Evolutionary conservation across 1,140 invertebrate species (phyloP).

Genomic region (Drosophila bipectinata): DNA sequence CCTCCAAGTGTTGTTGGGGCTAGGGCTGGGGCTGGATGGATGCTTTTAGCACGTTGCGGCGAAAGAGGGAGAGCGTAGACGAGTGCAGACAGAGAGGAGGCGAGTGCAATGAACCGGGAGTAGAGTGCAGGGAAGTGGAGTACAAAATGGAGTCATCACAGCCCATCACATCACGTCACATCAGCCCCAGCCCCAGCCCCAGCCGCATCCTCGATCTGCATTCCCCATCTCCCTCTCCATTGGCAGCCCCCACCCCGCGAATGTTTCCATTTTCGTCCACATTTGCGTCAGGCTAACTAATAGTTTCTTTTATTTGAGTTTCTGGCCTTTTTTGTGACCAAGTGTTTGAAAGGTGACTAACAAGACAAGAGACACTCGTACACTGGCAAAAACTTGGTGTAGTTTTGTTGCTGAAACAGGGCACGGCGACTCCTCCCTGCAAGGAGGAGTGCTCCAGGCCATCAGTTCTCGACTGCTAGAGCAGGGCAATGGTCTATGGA

Average conservation of each 20-base stretch:
- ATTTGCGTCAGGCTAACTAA: constrained; percentile 56
- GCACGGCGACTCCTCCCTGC: too few species aligned
- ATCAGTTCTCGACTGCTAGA: too few species aligned
- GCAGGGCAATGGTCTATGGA: too few species aligned
- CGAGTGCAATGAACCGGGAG: constrained; percentile 53
- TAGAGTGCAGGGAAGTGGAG: constrained; percentile 20
- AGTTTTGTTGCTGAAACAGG: too few species aligned
- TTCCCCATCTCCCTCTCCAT: too few species aligned
- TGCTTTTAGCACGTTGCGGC: constrained; percentile 49
- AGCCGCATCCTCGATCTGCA: neutral
- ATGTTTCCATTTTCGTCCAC: constrained; percentile 25
- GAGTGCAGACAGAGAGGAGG: constrained; percentile 2
- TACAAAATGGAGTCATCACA: constrained; percentile 31
- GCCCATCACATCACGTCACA: constrained; percentile 13
- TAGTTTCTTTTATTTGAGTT: constrained; percentile 48
- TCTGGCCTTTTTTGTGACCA: constrained; percentile 41
- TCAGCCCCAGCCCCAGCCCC: constrained; percentile 26
- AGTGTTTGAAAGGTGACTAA: constrained; percentile 67
- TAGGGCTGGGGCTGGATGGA: constrained; percentile 21
- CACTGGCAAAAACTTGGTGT: neutral
- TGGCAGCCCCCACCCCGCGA: too few species aligned
- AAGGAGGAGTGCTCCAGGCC: too few species aligned
- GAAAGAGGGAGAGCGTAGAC: constrained; percentile 12
- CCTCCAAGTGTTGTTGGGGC: constrained; percentile 16
- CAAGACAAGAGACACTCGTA: constrained; percentile 51